Conservation (phyloP, 2,797 vertebrate species). For the Lindbergichthys nudifrons region DNA sequence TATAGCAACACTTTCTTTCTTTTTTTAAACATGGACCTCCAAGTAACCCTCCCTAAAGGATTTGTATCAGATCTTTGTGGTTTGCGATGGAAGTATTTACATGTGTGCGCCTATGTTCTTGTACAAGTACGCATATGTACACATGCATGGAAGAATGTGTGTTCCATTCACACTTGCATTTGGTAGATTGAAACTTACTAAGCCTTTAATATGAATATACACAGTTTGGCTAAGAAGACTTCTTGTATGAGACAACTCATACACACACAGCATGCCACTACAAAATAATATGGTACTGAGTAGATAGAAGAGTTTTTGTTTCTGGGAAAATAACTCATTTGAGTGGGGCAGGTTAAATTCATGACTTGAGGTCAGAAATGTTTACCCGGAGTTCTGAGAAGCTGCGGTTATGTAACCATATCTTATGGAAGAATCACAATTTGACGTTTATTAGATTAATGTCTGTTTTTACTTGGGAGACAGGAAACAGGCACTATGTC, state of each 20-base stretch:
- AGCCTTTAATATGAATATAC: neutral
- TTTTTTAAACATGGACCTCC: slow-evolving; percentile 39
- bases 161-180: neutral
- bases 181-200: neutral
- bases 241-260: neutral
- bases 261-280: neutral
- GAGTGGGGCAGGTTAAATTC: slow-evolving; percentile 3
- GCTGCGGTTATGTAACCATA: slow-evolving; percentile 16
- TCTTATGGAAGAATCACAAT: slow-evolving; percentile 46
- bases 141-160: neutral
- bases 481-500: slow-evolving; percentile 48
- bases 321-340: neutral
- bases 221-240: neutral
- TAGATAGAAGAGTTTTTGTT: slow-evolving; percentile 7
- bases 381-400: slow-evolving; percentile 34
- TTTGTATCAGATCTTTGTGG: slow-evolving; percentile 49
- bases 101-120: neutral
- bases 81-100: slow-evolving; percentile 16
- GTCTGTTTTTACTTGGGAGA: slow-evolving; percentile 38
- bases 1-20: slow-evolving; percentile 8
- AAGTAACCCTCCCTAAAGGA: slow-evolving; percentile 26
- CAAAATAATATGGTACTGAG: neutral
- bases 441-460: slow-evolving; percentile 40
- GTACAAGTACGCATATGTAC: neutral
- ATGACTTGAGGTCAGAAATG: slow-evolving; percentile 31